Base-by-base conservation (phyloP, 2,888 invertebrate genomes). In the Ochlodes sylvanus region DNA sequence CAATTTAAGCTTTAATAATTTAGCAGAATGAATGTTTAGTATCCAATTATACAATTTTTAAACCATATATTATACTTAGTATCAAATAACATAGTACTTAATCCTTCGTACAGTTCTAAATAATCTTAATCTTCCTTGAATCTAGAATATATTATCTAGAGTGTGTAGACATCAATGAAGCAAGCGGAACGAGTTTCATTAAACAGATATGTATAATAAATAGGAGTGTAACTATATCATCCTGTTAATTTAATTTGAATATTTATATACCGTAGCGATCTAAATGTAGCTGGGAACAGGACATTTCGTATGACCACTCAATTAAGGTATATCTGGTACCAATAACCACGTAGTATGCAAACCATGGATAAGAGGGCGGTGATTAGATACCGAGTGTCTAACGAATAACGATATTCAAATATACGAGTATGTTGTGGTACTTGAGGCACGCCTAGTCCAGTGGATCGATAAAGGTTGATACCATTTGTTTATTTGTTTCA, bases 271-370 rank as follows among this genome's bases (percentile, higher is more conserved):
- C 56, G 44, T 44, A 19, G 32, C 44, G 63, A 55, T 42, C 42
- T 55, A 27, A 63, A 63, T 42, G 17, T 21, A 21, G 42, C 17
- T 9, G 54, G n/a, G 12, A 55, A 54, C 63, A 44, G 27, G 44
- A 57, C 38, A 58, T 21, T 57, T n/a, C 10, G 19, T 50, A 57
- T 52, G 58, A 58, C 65, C 58, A 54, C 65, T 66, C 66, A 66
- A 66, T 66, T 66, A 66, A 66, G 58, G 50, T 47, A 21, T 65
- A 60, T 66, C 66, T 60, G 41, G 58, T 50, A 66, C 52, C 66
- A 66, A 66, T 66, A 66, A 42, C 42, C 60, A 54, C 2, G 44
- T 9, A 9, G 17, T 58, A 64, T 64, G 58, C 41, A 54, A 42
- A 65, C 65, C 52, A 34, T 60, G 52, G 58, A 66, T 52, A 60